A percentile compares a stretch with the other conserved stretches of the same genome.
These are phyloP conservation scores for Ceratina japonica DNA, from an alignment of 1,140 invertebrate genomes.

Conservation along the genomic window DNA sequence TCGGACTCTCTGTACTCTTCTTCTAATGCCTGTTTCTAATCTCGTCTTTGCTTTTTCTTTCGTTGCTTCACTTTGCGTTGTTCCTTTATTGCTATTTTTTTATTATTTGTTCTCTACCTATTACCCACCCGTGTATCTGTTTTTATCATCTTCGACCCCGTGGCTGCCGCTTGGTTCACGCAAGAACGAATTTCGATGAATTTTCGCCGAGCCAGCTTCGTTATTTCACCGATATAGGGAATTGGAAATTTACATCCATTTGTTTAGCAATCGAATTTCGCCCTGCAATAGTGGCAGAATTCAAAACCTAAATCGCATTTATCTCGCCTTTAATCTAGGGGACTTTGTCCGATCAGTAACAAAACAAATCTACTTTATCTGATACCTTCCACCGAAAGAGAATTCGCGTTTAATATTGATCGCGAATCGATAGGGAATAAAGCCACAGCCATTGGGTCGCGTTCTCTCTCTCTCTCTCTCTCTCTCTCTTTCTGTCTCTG, in stretches of 20 bases:
- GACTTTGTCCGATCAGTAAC: background rate
- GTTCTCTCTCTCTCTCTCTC: background rate
- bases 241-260: background rate
- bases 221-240: background rate
- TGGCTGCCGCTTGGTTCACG: conserved; percentile 43
- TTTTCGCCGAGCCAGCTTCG: conserved; percentile 11
- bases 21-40: conserved; percentile 28
- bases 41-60: background rate
- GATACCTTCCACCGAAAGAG: too few species aligned
- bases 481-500: background rate
- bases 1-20: background rate
- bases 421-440: background rate
- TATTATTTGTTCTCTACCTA: conserved; percentile 27
- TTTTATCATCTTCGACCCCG: conserved; percentile 45
- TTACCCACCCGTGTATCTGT: conserved; percentile 45
- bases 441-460: conserved; percentile 31
- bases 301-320: background rate
- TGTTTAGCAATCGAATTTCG: background rate
- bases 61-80: background rate
- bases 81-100: conserved; percentile 19
- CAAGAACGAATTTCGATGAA: background rate
- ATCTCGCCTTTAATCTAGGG: background rate
- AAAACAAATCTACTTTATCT: background rate
- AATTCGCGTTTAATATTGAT: background rate
- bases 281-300: background rate